Percentiles rank a stretch among this genome's conserved stretches.
These are phyloP conservation scores for Synchiropus splendidus DNA, from an alignment of 2,113 vertebrate genomes.

Conservation along the genomic window DNA sequence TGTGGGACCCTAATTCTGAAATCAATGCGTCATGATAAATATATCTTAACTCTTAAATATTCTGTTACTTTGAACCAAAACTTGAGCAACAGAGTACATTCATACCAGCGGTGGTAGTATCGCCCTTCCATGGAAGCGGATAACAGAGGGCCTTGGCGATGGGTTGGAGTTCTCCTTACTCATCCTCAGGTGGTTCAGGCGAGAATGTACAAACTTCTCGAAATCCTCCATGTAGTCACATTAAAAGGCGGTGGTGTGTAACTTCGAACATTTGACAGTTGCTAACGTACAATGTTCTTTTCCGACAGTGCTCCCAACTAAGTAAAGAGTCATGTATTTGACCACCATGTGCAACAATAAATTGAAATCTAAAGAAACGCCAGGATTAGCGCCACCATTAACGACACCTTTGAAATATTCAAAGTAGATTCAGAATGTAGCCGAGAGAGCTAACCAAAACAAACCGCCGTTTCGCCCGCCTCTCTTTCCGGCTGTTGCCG, in stretches of 20 bases:
- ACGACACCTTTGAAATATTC: no score
- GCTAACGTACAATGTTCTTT: no score
- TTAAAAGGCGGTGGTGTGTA: neutral
- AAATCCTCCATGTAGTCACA: constrained; percentile 58
- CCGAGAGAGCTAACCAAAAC: constrained; percentile 12
- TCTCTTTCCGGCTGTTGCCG: constrained; percentile 20
- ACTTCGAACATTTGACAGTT: no score
- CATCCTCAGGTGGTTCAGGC: constrained; percentile 19
- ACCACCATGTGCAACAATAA: no score
- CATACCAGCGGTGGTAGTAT: constrained; percentile 59
- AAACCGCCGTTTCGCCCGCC: constrained; percentile 28
- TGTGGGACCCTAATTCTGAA: no score
- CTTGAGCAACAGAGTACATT: neutral
- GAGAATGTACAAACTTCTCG: constrained; percentile 48
- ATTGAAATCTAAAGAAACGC: no score
- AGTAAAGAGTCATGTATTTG: no score
- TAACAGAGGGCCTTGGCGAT: constrained; percentile 33
- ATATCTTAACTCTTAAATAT: no score
- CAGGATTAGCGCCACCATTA: no score
- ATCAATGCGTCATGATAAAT: no score
- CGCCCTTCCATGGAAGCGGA: constrained; percentile 44
- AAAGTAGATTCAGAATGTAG: neutral
- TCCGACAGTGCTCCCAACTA: no score
- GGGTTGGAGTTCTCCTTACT: constrained; percentile 9
- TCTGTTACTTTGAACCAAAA: no score